Percentiles rank a stretch among this genome's conserved stretches.
Conservation (phyloP, 2,797 vertebrate species). For the Helostoma temminkii region DNA sequence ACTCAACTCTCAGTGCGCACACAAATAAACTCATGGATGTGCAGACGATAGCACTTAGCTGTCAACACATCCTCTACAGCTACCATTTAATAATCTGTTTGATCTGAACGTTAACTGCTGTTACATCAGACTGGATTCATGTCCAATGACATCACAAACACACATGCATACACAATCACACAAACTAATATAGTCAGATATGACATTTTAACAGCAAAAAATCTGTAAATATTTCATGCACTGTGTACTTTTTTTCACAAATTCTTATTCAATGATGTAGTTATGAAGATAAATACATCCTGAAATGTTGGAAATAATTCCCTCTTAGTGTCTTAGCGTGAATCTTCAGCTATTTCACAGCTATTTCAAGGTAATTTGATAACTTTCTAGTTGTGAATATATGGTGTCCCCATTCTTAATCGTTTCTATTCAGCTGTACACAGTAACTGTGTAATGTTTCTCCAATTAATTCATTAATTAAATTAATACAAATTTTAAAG, state of each 20-base stretch:
- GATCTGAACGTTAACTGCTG: constrained; percentile 52
- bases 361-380: no score
- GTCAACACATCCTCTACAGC: constrained; percentile 34
- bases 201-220: background rate
- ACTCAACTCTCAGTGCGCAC: background rate
- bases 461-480: no score
- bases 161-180: background rate
- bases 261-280: constrained; percentile 2
- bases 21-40: background rate
- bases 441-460: no score
- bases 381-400: no score
- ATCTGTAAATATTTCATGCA: background rate
- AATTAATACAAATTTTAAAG: no score
- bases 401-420: no score
- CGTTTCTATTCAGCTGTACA: no score
- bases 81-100: constrained; percentile 59
- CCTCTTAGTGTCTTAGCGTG: no score
- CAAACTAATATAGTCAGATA: background rate
- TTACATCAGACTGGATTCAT: constrained; percentile 53
- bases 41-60: background rate
- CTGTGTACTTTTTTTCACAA: background rate
- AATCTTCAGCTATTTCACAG: background rate
- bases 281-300: constrained; percentile 14
- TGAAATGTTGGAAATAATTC: no score
- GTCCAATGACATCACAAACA: constrained; percentile 31